Evolutionary conservation across 1,140 invertebrate species (phyloP).

Genomic region (Drosophila varians): DNA sequence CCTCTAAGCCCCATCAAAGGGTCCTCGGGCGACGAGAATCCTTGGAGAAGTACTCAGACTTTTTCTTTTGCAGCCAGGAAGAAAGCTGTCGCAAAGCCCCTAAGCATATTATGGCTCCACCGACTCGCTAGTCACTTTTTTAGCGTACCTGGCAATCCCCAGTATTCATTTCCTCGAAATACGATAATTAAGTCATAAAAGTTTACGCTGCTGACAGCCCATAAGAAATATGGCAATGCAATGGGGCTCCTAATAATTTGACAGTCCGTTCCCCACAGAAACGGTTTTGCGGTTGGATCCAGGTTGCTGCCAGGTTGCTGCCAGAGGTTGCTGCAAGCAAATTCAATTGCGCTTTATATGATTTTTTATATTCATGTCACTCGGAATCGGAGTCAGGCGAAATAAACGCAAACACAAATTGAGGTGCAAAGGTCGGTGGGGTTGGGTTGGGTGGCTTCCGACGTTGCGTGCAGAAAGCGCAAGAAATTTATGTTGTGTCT

Average conservation of each 20-base stretch:
- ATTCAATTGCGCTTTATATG: slow-evolving; percentile 81
- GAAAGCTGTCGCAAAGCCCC: slow-evolving; percentile 71
- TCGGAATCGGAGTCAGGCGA: slow-evolving; percentile 42
- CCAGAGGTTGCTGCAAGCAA: slow-evolving; percentile 70
- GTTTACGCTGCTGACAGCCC: slow-evolving; percentile 62
- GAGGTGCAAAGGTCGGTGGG: slow-evolving; percentile 42
- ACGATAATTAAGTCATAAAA: slow-evolving; percentile 74
- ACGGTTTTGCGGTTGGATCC: slow-evolving; percentile 55
- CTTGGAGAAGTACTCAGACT: slow-evolving; percentile 25
- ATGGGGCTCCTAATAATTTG: slow-evolving; percentile 69
- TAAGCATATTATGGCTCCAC: slow-evolving; percentile 63
- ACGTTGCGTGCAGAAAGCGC: slow-evolving; percentile 69
- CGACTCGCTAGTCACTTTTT: background rate
- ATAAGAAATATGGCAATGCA: slow-evolving; percentile 62
- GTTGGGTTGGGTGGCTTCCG: slow-evolving; percentile 4
- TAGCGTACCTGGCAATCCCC: background rate
- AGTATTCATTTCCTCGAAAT: slow-evolving; percentile 1
- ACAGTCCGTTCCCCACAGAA: slow-evolving; percentile 22
- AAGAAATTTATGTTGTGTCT: slow-evolving; percentile 78
- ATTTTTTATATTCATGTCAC: slow-evolving; percentile 74
- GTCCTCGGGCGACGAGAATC: slow-evolving; percentile 43
- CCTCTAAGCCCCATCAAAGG: slow-evolving; percentile 56
- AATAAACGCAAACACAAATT: slow-evolving; percentile 39
- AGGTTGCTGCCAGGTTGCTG: slow-evolving; percentile 19
- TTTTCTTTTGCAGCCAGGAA: slow-evolving; percentile 14